Percentiles rank a stretch among this genome's conserved stretches.
phyloP scores from a whole-genome alignment of 1,140 invertebrate genomes.

The Trichonephila inaurata region DNA sequence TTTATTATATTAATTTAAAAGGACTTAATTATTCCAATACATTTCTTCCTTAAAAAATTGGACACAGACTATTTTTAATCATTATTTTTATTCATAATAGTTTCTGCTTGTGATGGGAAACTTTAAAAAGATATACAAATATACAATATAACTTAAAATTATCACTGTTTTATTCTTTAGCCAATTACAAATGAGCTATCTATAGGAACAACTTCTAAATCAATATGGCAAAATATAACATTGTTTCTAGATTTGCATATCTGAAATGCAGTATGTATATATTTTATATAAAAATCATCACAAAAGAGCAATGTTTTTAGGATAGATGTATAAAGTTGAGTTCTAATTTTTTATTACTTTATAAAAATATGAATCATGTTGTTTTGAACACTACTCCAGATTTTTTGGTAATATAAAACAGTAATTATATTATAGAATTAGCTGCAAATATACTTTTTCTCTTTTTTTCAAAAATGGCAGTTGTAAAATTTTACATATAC shows the following conservation, averaged over 20 bases:
- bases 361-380: too few species aligned
- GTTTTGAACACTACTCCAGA: too few species aligned
- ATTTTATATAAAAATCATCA: not conserved
- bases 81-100: not conserved
- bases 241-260: not conserved
- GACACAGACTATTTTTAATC: not conserved
- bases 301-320: not conserved
- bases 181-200: conserved; percentile 49
- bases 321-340: too few species aligned
- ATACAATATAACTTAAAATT: conserved; percentile 61
- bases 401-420: too few species aligned
- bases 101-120: not conserved
- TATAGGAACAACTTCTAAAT: conserved; percentile 57
- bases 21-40: too few species aligned
- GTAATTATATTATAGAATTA: too few species aligned
- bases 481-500: too few species aligned
- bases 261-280: not conserved
- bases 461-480: too few species aligned
- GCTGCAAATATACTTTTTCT: too few species aligned
- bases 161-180: conserved; percentile 24
- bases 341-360: too few species aligned
- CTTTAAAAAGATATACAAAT: conserved; percentile 47
- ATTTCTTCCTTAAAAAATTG: not conserved
- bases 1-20: too few species aligned
- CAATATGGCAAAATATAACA: conserved; percentile 62